Conservation (phyloP, 2,113 vertebrate species). For the Tor tambroides region DNA sequence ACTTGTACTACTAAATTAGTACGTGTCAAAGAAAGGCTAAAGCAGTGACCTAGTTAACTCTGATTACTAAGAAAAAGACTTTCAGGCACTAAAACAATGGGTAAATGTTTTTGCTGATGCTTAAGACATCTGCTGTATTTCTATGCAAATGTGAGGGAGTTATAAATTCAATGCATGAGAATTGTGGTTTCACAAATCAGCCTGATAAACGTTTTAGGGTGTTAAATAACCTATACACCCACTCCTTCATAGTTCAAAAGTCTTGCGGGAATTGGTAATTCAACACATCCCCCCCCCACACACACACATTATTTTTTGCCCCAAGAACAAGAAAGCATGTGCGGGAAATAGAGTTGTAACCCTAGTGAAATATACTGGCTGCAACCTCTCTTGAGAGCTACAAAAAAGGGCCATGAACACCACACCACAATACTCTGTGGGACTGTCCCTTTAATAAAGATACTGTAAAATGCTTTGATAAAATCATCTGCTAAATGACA, state of each 20-base stretch:
- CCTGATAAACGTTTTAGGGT: neutral
- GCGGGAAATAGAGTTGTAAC: neutral
- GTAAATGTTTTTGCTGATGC: neutral
- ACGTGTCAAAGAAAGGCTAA: neutral
- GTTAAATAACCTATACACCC: neutral
- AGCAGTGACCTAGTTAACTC: neutral
- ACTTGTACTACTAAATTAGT: neutral
- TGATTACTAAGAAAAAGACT: constrained; percentile 12
- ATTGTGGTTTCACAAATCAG: neutral
- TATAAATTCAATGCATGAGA: neutral
- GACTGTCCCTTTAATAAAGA: neutral
- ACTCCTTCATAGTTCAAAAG: neutral
- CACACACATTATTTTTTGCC: neutral
- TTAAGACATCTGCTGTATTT: neutral
- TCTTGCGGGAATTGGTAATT: neutral
- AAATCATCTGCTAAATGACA: neutral
- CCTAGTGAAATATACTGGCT: neutral
- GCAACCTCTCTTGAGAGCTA: neutral
- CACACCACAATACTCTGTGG: neutral
- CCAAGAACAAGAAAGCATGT: neutral
- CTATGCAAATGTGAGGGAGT: neutral
- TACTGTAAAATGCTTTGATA: neutral
- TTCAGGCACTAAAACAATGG: neutral
- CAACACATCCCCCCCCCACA: neutral
- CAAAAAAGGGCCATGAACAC: neutral